phyloP scores from a whole-genome alignment of 1,140 invertebrate genomes.

The Drosophila ironensis region DNA sequence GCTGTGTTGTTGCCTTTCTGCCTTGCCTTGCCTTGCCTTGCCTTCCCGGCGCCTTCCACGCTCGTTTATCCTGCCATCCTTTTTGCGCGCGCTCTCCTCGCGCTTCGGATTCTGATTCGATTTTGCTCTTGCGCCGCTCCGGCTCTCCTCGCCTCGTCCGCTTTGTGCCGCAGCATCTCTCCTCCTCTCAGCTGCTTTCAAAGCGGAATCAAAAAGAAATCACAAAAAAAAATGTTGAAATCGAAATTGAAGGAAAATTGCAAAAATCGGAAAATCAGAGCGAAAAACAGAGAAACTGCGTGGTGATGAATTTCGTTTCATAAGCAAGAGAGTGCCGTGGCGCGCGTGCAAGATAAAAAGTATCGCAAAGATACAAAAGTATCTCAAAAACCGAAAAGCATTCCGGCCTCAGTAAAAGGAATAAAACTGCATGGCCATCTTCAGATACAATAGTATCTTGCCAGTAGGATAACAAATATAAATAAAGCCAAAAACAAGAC shows the following conservation, averaged over 20 bases:
- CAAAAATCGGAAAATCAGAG: conserved; percentile 28
- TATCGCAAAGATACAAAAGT: conserved; percentile 31
- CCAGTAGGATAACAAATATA: no score
- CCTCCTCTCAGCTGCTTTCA: conserved; percentile 32
- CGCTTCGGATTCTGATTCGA: conserved; percentile 67
- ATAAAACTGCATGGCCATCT: no score
- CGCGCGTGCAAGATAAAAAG: not conserved
- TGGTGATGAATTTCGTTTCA: conserved; percentile 35
- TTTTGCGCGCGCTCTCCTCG: conserved; percentile 38
- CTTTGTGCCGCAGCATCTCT: conserved; percentile 2
- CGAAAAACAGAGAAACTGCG: conserved; percentile 39
- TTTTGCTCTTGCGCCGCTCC: conserved; percentile 50
- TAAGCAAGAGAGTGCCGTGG: not conserved
- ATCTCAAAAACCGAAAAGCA: conserved; percentile 4
- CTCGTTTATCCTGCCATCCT: conserved; percentile 71
- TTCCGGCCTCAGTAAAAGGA: no score
- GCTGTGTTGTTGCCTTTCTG: conserved; percentile 46
- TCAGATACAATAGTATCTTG: no score
- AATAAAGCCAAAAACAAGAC: no score
- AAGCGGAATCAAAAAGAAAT: no score
- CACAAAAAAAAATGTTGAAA: no score
- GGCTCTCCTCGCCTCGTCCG: conserved; percentile 7
- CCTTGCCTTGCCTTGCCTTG: conserved; percentile 29
- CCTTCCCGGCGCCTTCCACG: conserved; percentile 13
- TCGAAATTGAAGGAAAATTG: conserved; percentile 18